Base-by-base conservation (phyloP, 64 coral and sea anemone genomes). In the Pocillopora damicornis region DNA sequence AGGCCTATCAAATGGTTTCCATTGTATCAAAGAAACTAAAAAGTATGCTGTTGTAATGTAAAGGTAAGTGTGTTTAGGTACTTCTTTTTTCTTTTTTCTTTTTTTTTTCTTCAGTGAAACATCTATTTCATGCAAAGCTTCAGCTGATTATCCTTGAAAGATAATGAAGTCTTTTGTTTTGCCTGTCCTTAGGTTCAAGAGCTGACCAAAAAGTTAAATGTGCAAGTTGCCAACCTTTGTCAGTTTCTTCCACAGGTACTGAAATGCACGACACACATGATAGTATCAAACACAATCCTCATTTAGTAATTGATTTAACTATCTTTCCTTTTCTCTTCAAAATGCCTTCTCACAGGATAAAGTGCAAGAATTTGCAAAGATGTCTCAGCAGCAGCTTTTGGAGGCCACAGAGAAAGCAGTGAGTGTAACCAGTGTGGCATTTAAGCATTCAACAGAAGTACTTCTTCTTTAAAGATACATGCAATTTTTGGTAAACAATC, bases 321-420 rank as follows among this genome's bases (percentile, higher is more conserved):
- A 65, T 14, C 9, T 65, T 17, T 83, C n/a, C 23, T 64, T 22
- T 22, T 64, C 35, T 83, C 15, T 83, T 60, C 26, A 26, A 83
- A 25, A 67, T 87, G 25, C 36, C 64, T 60, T 60, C 10, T 74
- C 58, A 62, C 75, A 95, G 96, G 92, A 94, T 58, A 98, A 91
- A 87, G 96, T 98, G 59, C 92, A 89, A 84, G 96, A 98, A 80
- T 98, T 98, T 98, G 96, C 96, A 15, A 98, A 98, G 61, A 98
- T 98, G 96, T 63, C 92, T n/a, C 96, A 89, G 69, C 93, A 98
- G 30, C 89, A 94, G 58, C 82, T 98, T 15, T 37, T 98, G 11
- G 87, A 87, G 69, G 96, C 96, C 20, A 98, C 96, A 42, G 90
- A 98, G 78, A 92, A 90, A 87, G 96, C 96, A 59, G 96, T 98